phyloP scores from a whole-genome alignment of 1,140 invertebrate genomes.

The Bombyx mandarina region DNA sequence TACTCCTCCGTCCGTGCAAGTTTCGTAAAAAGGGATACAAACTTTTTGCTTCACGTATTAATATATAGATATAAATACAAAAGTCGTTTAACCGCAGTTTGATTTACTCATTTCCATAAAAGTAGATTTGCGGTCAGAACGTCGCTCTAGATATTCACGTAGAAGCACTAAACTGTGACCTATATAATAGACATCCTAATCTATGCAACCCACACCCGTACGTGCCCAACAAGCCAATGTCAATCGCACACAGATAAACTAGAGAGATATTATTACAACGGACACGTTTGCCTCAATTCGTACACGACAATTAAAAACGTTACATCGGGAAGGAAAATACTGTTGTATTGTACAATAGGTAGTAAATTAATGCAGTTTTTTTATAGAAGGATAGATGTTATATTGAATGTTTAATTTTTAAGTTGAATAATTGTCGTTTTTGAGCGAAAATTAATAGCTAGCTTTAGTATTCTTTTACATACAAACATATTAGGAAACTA shows the following conservation, averaged over 20 bases:
- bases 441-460: no score
- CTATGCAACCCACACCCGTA: constrained; percentile 28
- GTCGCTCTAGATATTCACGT: constrained; percentile 5
- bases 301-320: background rate
- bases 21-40: no score
- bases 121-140: background rate
- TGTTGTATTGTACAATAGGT: no score
- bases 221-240: constrained; percentile 24
- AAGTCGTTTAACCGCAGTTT: background rate
- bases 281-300: background rate
- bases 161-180: constrained; percentile 22
- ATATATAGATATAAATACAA: background rate
- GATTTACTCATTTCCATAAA: background rate
- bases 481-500: no score
- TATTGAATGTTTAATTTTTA: no score
- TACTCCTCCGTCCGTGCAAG: no score
- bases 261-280: constrained; percentile 10
- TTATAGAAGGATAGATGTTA: no score
- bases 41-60: no score
- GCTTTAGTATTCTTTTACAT: no score
- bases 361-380: no score
- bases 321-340: no score
- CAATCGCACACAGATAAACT: constrained; percentile 13
- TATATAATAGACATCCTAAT: constrained; percentile 27
- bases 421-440: no score